phyloP scores from a whole-genome alignment of 1,140 invertebrate genomes.

The Neodiprion virginianus region DNA sequence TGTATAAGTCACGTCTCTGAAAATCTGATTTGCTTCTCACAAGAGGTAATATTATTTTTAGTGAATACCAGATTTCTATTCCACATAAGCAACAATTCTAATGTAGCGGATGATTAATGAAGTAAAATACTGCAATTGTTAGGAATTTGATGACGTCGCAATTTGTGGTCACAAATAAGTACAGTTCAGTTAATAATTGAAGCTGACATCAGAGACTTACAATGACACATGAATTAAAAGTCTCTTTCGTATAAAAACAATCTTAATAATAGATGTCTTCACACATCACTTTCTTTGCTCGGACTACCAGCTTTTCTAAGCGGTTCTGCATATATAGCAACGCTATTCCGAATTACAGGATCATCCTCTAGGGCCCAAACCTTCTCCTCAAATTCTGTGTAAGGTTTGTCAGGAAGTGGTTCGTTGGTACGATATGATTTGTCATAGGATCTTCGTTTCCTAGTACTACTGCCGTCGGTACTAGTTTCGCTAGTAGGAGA shows the following conservation, averaged over 20 bases:
- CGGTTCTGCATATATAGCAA: constrained; percentile 37
- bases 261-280: constrained; percentile 14
- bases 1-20: background rate
- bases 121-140: background rate
- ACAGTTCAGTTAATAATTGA: background rate
- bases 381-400: constrained; percentile 81
- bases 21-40: background rate
- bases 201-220: background rate
- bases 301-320: constrained; percentile 46
- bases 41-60: constrained; percentile 16
- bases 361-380: constrained; percentile 78
- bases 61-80: constrained; percentile 44
- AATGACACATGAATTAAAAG: background rate
- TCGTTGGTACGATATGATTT: constrained; percentile 82
- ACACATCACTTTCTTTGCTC: constrained; percentile 55
- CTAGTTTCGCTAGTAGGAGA: constrained; percentile 44
- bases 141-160: background rate
- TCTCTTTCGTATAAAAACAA: background rate
- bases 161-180: background rate
- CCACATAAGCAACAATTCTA: constrained; percentile 33
- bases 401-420: constrained; percentile 76
- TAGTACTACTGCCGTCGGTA: constrained; percentile 50
- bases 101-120: background rate
- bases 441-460: constrained; percentile 76
- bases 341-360: constrained; percentile 63